Percentiles rank a stretch among this genome's conserved stretches.
Conservation (phyloP, 2,888 invertebrate species). For the Dasysyrphus albostriatus region DNA sequence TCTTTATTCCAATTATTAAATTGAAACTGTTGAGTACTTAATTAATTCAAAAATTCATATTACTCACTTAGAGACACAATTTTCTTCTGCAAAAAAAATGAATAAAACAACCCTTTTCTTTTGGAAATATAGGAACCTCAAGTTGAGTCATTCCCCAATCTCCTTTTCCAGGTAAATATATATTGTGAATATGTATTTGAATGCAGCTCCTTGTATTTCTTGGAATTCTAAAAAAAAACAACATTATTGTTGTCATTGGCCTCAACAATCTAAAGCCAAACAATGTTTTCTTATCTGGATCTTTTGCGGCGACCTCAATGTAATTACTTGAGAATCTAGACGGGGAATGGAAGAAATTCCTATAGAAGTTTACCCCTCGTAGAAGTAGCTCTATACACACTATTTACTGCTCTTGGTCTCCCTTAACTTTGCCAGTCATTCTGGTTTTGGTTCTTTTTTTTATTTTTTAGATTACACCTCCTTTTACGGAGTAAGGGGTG, state of each 20-base stretch:
- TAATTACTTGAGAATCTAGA: conserved; percentile 19
- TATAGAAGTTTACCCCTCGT: conserved; percentile 64
- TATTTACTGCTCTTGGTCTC: conserved; percentile 18
- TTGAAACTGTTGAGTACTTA: conserved; percentile 39
- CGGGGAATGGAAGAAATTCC: conserved; percentile 50
- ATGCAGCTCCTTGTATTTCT: conserved; percentile 39
- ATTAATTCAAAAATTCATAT: conserved; percentile 33
- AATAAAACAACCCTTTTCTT: conserved; percentile 42
- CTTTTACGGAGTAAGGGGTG: conserved; percentile 42
- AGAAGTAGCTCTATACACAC: conserved; percentile 19
- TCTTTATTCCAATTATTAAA: conserved; percentile 24
- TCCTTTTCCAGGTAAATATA: conserved; percentile 40
- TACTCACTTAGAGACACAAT: conserved; percentile 21
- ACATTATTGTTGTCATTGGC: conserved; percentile 27
- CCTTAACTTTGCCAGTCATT: conserved; percentile 35
- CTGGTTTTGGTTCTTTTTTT: background rate
- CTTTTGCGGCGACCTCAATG: conserved; percentile 41
- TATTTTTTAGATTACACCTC: conserved; percentile 36
- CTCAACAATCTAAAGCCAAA: conserved; percentile 42
- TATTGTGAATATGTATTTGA: background rate
- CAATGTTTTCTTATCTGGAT: conserved; percentile 66
- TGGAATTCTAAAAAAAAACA: conserved; percentile 42
- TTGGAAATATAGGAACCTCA: conserved; percentile 9
- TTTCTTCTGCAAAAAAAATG: background rate
- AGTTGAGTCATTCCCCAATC: conserved; percentile 50